Conservation (phyloP, 2,888 invertebrate species). For the Epirrhoe alternata region DNA sequence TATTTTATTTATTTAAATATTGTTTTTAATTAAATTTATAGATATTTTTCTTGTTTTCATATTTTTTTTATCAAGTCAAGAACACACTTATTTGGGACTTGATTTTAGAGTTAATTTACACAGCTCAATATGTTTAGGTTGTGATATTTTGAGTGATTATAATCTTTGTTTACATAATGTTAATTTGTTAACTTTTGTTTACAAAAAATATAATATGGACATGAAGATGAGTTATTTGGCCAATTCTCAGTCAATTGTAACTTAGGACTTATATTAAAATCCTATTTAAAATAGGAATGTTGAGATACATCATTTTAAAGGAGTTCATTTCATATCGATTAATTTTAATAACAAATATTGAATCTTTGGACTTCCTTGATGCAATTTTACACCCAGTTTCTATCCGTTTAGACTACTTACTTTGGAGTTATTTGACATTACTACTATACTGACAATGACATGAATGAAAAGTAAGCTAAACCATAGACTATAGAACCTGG, state of each 20-base stretch:
- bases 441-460: no score
- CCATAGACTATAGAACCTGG: no score
- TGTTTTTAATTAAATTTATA: not conserved
- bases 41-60: not conserved
- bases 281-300: constrained; percentile 10
- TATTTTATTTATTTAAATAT: constrained; percentile 2
- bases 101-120: not conserved
- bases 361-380: no score
- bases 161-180: not conserved
- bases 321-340: no score
- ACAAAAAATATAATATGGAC: not conserved
- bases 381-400: no score
- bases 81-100: not conserved
- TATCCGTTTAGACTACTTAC: no score
- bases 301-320: no score
- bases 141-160: constrained; percentile 7
- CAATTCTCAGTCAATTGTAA: constrained; percentile 6
- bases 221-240: not conserved
- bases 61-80: not conserved
- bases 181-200: not conserved
- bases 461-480: no score
- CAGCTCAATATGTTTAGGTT: constrained; percentile 24
- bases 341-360: no score
- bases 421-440: no score
- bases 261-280: not conserved